A percentile compares a stretch with the other conserved stretches of the same genome.
phyloP scores from a whole-genome alignment of 2,888 invertebrate species.

The Drosophila barbarae region DNA sequence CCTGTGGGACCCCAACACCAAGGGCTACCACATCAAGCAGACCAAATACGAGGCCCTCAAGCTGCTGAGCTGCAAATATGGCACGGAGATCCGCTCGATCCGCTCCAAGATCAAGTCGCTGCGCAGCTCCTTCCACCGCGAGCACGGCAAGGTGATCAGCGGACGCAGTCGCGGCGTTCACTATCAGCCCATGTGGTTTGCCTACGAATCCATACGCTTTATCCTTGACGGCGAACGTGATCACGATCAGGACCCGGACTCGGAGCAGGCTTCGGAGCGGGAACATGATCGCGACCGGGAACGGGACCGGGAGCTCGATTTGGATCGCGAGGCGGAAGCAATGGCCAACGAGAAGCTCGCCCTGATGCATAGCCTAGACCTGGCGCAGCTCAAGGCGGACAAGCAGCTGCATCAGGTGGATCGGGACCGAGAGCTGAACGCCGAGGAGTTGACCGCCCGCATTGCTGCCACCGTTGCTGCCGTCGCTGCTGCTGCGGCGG shows the following conservation, averaged over 20 bases:
- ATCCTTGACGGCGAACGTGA: slow-evolving; percentile 78
- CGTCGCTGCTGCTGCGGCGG: slow-evolving; percentile 59
- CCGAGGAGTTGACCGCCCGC: slow-evolving; percentile 54
- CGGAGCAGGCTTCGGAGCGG: slow-evolving; percentile 21
- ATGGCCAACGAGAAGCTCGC: slow-evolving; percentile 62
- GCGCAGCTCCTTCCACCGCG: slow-evolving; percentile 78
- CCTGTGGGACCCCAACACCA: slow-evolving; percentile 78
- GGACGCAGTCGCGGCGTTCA: slow-evolving; percentile 76
- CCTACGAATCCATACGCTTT: slow-evolving; percentile 78
- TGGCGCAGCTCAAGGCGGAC: slow-evolving; percentile 65
- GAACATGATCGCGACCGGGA: slow-evolving; percentile 44
- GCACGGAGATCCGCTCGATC: slow-evolving; percentile 78
- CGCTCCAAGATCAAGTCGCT: slow-evolving; percentile 78
- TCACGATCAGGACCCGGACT: slow-evolving; percentile 49
- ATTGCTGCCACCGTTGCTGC: slow-evolving; percentile 65
- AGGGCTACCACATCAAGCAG: slow-evolving; percentile 78
- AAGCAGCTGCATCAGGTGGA: slow-evolving; percentile 42
- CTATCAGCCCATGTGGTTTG: slow-evolving; percentile 79
- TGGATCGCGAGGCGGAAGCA: slow-evolving; percentile 35
- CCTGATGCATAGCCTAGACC: slow-evolving; percentile 65
- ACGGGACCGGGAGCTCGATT: slow-evolving; percentile 25
- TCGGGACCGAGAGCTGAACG: slow-evolving; percentile 45
- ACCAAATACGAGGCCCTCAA: slow-evolving; percentile 78
- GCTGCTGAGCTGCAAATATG: slow-evolving; percentile 75
- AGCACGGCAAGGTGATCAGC: slow-evolving; percentile 78